Percentiles rank a stretch among this genome's conserved stretches.
Evolutionary conservation across 2,888 invertebrate species (phyloP).

Genomic region (Lamellibrachia satsuma): DNA sequence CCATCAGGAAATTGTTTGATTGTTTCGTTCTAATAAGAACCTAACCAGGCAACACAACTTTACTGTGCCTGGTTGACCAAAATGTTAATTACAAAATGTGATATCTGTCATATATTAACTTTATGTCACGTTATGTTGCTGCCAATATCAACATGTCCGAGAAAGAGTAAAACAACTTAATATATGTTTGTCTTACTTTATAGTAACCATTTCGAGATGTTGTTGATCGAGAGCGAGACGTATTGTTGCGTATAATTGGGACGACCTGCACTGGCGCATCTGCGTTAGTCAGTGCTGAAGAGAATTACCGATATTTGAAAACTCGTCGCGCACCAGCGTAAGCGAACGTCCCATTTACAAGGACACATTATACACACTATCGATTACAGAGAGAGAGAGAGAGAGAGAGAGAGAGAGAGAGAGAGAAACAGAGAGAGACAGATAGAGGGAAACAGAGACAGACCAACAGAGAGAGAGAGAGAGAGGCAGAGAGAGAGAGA

Average conservation of each 20-base stretch:
- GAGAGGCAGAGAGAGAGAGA: background rate
- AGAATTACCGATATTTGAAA: background rate
- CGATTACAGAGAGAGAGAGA: background rate
- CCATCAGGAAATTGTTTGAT: background rate
- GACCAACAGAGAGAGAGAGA: background rate
- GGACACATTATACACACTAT: background rate
- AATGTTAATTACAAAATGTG: background rate
- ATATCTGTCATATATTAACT: background rate
- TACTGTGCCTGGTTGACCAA: background rate
- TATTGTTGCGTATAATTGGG: too few species aligned
- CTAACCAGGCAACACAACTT: background rate
- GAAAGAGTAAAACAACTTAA: background rate
- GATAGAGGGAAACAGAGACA: background rate
- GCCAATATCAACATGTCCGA: background rate
- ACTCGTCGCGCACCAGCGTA: background rate
- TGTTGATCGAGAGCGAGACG: too few species aligned
- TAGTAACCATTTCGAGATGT: too few species aligned
- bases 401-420: background rate
- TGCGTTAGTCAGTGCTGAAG: too few species aligned
- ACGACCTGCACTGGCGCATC: too few species aligned
- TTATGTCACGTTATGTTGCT: too few species aligned
- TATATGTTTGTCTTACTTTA: background rate
- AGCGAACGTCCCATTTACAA: too few species aligned
- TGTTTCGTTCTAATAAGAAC: background rate
- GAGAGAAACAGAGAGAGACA: background rate